phyloP scores from a whole-genome alignment of 2,888 invertebrate genomes.

The Rotaria magnacalcarata region DNA sequence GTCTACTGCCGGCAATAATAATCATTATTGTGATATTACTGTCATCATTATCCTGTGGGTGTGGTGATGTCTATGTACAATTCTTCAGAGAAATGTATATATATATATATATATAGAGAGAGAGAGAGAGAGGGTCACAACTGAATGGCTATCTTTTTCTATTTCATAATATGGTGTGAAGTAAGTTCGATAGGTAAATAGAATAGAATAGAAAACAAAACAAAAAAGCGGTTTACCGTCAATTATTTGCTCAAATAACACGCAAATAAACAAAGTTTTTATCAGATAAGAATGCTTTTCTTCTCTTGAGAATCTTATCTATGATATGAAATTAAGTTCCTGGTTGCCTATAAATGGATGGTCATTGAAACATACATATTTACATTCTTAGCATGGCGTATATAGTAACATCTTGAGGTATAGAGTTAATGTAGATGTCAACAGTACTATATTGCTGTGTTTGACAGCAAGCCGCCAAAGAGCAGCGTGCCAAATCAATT shows the following conservation, averaged over 20 bases:
- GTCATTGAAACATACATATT: background rate
- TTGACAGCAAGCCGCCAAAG: slow-evolving; percentile 23
- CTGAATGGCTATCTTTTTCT: background rate
- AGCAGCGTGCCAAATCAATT: slow-evolving; percentile 26
- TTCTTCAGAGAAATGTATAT: background rate
- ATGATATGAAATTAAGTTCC: background rate
- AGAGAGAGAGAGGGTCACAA: background rate
- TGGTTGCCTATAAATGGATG: background rate
- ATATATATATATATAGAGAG: background rate
- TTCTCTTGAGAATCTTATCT: background rate
- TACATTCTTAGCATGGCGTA: background rate
- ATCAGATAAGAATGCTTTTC: slow-evolving; percentile 5
- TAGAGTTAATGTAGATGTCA: slow-evolving; percentile 3
- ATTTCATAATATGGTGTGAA: background rate
- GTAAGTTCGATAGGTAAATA: background rate
- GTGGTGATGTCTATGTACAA: slow-evolving; percentile 5
- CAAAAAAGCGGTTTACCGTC: background rate
- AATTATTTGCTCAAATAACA: slow-evolving; percentile 26
- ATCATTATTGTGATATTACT: slow-evolving; percentile 3
- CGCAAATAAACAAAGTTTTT: slow-evolving; percentile 7
- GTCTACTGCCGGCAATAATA: background rate
- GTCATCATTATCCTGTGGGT: slow-evolving; percentile 15
- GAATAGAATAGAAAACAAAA: background rate
- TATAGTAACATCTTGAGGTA: background rate
- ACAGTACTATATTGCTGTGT: background rate